A percentile compares a stretch with the other conserved stretches of the same genome.
Conservation (phyloP, 2,888 invertebrate genomes). For the Ormyrus nitidulus region DNA sequence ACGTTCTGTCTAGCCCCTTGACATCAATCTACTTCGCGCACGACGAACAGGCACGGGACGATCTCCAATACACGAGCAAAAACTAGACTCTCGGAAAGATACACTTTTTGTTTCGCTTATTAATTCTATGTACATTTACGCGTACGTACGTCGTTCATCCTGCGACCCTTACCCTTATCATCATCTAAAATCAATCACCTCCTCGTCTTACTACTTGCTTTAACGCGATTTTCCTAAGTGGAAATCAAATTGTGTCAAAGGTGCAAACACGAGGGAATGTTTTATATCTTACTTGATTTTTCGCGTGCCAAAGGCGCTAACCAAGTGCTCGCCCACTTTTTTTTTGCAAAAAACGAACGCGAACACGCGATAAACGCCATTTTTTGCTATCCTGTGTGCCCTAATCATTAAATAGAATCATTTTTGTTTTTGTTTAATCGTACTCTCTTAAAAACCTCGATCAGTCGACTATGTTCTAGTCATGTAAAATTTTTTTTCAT, state of each 20-base stretch:
- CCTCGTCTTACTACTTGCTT: constrained; percentile 11
- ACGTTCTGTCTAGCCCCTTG: constrained; percentile 41
- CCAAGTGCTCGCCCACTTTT: not conserved
- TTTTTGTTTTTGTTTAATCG: constrained; percentile 65
- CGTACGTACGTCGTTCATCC: constrained; percentile 56
- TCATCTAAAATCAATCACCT: constrained; percentile 48
- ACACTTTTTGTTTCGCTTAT: constrained; percentile 54
- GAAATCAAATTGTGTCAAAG: constrained; percentile 43
- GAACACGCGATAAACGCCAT: constrained; percentile 18
- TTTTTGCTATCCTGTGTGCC: constrained; percentile 46
- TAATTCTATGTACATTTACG: constrained; percentile 55
- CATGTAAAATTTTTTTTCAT: constrained; percentile 41
- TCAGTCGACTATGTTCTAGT: constrained; percentile 52
- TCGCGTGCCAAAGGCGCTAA: constrained; percentile 16
- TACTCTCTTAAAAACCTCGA: constrained; percentile 45
- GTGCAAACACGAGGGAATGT: constrained; percentile 52
- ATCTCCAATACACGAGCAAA: constrained; percentile 61
- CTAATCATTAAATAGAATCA: constrained; percentile 70
- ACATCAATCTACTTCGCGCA: constrained; percentile 56
- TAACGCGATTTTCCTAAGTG: constrained; percentile 22
- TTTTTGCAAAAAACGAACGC: not conserved
- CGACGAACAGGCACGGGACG: constrained; percentile 67
- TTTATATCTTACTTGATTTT: constrained; percentile 36
- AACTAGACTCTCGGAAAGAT: constrained; percentile 62
- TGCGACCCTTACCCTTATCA: constrained; percentile 50